Evolutionary conservation across 2,113 vertebrate species (phyloP), one percentile per base, ranked within the genome.

Genomic region (Carettochelys insculpta): DNA sequence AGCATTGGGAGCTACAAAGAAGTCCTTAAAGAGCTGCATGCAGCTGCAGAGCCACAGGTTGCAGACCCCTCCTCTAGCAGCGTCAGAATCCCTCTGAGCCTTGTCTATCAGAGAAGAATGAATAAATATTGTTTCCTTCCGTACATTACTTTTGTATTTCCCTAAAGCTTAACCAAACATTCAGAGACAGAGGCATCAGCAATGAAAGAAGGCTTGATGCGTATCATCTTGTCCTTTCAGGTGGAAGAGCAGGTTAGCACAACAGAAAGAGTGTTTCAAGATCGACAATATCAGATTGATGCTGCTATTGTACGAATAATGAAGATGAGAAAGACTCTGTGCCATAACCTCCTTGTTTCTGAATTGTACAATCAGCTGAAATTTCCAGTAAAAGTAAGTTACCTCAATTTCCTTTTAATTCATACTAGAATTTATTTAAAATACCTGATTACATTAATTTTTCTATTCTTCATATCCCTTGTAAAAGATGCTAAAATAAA

Each of bases 311-410:
- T 99, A 38, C 98, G 99, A 83, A 98, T 99, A 95, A 99, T 99
- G 99, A 99, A 99, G 97, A 99, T 99, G 98, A 98, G 99, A 58
- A 99, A 99, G 96, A 99, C 98, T 2, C 98, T 99, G 13, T 98
- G 98, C 75, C 99, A 99, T 92, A 99, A 98, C 83, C 97, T 99
- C 16, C 98, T 99, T 25, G 98, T 99, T 77, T 99, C 99, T 10
- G 98, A 99, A 91, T 94, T 99, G 84, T 99, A 99, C 96, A 99
- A 99, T 96, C 99, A 99, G 95, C 98, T 99, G 85, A 99, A 99
- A 95, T 99, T 99, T 96, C 99, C 99, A 1, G 99, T 99, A n/a
- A 99, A 99, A 98, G 99, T 99, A 96, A 97, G 8, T 1, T 8
- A 61, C 79, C 73, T 80, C 80, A 24, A 22, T 58, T 52, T 43